These are phyloP conservation scores for Antennarius maculatus DNA, from an alignment of 2,797 vertebrate species.

Conservation along the genomic window DNA sequence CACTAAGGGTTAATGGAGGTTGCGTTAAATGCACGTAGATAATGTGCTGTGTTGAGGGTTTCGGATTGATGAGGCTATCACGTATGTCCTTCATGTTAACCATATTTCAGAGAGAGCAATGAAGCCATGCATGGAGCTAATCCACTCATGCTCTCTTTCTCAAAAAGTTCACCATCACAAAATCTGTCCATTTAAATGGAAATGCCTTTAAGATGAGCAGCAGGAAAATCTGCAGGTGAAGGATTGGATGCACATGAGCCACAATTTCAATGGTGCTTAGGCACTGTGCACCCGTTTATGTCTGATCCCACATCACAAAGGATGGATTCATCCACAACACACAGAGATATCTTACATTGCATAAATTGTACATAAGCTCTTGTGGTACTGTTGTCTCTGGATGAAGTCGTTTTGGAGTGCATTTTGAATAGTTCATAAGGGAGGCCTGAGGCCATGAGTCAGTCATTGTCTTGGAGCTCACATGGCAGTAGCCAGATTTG, in stretches of 20 bases:
- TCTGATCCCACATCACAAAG: constrained; percentile 6
- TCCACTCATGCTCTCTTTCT: constrained; percentile 47
- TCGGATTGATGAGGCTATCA: constrained; percentile 47
- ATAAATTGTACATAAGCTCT: constrained; percentile 55
- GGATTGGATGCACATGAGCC: constrained; percentile 57
- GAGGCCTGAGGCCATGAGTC: constrained; percentile 63
- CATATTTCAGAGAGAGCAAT: constrained; percentile 21
- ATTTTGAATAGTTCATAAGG: constrained; percentile 62
- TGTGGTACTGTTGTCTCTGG: constrained; percentile 54
- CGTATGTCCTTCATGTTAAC: constrained; percentile 39
- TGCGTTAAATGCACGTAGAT: constrained; percentile 22
- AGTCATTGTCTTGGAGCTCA: constrained; percentile 63
- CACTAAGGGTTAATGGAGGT: constrained; percentile 21
- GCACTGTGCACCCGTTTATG: background rate
- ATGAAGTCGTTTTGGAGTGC: constrained; percentile 45
- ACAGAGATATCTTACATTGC: constrained; percentile 33
- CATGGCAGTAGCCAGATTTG: constrained; percentile 60
- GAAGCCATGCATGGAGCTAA: constrained; percentile 46
- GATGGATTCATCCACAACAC: constrained; percentile 14
- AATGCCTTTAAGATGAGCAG: constrained; percentile 57
- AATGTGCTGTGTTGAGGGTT: constrained; percentile 2
- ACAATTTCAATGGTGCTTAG: constrained; percentile 43
- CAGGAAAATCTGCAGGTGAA: constrained; percentile 58
- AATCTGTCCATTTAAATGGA: constrained; percentile 66
- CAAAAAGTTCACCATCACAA: constrained; percentile 45